Evolutionary conservation across 2,797 vertebrate genomes (phyloP).

Genomic region (Anabacerthia variegaticeps): DNA sequence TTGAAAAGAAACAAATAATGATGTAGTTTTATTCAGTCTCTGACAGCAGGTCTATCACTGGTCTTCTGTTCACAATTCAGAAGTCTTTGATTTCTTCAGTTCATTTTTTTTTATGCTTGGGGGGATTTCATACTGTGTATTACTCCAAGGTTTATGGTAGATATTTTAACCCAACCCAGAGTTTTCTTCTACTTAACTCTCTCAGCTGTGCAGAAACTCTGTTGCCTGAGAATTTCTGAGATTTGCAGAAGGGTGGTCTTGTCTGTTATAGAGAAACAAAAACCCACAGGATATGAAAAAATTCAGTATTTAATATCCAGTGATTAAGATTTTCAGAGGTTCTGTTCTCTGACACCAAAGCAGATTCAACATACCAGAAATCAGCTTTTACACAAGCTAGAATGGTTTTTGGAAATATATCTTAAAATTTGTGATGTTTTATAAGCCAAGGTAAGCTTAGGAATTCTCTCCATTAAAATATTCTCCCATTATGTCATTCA

Average conservation of each 20-base stretch:
- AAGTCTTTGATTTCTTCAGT: not conserved
- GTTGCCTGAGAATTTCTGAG: not conserved
- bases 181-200: not conserved
- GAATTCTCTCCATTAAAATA: not conserved
- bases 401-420: not conserved
- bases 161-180: not conserved
- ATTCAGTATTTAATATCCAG: not conserved
- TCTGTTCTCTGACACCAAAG: not conserved
- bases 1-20: not conserved
- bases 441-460: not conserved
- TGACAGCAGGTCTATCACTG: not conserved
- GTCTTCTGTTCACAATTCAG: not conserved
- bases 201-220: not conserved
- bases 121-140: not conserved
- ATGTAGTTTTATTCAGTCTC: not conserved
- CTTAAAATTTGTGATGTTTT: not conserved
- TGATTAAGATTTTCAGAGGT: not conserved
- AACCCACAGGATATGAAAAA: rapidly evolving
- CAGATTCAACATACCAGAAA: not conserved
- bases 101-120: not conserved
- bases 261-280: not conserved
- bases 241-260: not conserved
- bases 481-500: not conserved
- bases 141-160: not conserved
- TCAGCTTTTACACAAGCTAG: not conserved